Evolutionary conservation across 2,888 invertebrate species (phyloP).

Genomic region (Melanargia galathea): DNA sequence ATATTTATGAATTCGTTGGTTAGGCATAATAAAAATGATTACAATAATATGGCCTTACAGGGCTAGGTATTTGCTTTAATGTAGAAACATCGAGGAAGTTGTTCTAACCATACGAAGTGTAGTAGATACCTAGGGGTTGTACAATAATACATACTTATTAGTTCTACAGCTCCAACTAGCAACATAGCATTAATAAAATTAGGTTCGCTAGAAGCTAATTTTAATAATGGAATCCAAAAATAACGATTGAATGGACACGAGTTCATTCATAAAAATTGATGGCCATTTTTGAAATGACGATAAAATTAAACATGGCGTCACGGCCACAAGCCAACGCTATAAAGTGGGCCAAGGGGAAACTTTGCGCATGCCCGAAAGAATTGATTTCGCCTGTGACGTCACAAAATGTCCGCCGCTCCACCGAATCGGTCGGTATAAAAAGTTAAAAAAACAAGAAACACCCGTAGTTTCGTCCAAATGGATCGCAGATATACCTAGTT

Average conservation of each 20-base stretch:
- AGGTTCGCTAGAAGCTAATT: neutral
- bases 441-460: slow-evolving; percentile 60
- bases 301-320: slow-evolving; percentile 58
- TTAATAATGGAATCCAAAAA: slow-evolving; percentile 52
- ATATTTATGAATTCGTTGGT: too few relatives aligned
- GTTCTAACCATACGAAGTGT: neutral
- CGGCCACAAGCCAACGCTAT: slow-evolving; percentile 54
- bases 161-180: too few relatives aligned
- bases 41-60: too few relatives aligned
- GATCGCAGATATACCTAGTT: slow-evolving; percentile 52
- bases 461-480: slow-evolving; percentile 52
- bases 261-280: slow-evolving; percentile 72
- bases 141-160: too few relatives aligned
- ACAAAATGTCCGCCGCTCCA: slow-evolving; percentile 71
- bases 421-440: slow-evolving; percentile 66
- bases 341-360: slow-evolving; percentile 72
- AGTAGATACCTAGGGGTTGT: too few relatives aligned
- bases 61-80: neutral
- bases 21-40: too few relatives aligned
- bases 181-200: too few relatives aligned
- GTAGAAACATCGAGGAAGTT: neutral
- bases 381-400: slow-evolving; percentile 77
- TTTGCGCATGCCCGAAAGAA: slow-evolving; percentile 69
- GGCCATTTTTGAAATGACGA: slow-evolving; percentile 60
- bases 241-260: slow-evolving; percentile 67